These are phyloP conservation scores for Myopa testacea DNA, from an alignment of 2,888 invertebrate genomes.

Conservation along the genomic window DNA sequence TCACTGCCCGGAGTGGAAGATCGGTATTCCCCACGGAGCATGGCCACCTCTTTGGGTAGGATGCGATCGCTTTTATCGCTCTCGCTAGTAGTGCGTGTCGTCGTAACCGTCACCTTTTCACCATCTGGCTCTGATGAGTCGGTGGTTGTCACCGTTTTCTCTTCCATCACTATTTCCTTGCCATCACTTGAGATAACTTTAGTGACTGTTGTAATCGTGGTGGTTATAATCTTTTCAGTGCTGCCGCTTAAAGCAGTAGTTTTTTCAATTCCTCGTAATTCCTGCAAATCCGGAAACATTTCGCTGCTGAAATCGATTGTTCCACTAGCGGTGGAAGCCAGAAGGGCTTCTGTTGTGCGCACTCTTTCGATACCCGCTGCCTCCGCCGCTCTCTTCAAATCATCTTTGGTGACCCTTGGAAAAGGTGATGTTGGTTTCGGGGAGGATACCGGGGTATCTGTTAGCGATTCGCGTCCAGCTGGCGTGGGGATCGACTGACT, in stretches of 20 bases:
- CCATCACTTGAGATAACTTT: slow-evolving; percentile 67
- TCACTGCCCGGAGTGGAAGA: slow-evolving; percentile 76
- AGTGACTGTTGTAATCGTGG: slow-evolving; percentile 67
- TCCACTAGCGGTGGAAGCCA: slow-evolving; percentile 52
- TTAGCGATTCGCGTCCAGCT: slow-evolving; percentile 72
- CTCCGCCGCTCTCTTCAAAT: slow-evolving; percentile 57
- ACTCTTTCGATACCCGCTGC: slow-evolving; percentile 52
- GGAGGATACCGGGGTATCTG: slow-evolving; percentile 68
- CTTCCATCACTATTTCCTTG: slow-evolving; percentile 66
- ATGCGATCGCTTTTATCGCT: slow-evolving; percentile 67
- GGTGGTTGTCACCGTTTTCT: slow-evolving; percentile 67
- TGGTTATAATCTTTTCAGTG: slow-evolving; percentile 66
- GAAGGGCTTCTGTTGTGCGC: slow-evolving; percentile 50
- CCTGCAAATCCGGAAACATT: slow-evolving; percentile 65
- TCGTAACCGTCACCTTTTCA: slow-evolving; percentile 69
- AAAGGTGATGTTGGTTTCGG: slow-evolving; percentile 68
- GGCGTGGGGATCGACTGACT: slow-evolving; percentile 73
- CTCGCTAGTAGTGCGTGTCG: slow-evolving; percentile 70
- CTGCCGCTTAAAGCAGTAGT: slow-evolving; percentile 61
- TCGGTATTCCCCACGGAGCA: slow-evolving; percentile 72
- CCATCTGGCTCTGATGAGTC: slow-evolving; percentile 69
- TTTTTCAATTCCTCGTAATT: slow-evolving; percentile 62
- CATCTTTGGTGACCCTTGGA: slow-evolving; percentile 64
- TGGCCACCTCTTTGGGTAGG: slow-evolving; percentile 69
- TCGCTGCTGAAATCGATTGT: slow-evolving; percentile 47